Percentiles rank a stretch among this genome's conserved stretches.
phyloP scores from a whole-genome alignment of 2,888 invertebrate species.

The Dichetophora obliterata region DNA sequence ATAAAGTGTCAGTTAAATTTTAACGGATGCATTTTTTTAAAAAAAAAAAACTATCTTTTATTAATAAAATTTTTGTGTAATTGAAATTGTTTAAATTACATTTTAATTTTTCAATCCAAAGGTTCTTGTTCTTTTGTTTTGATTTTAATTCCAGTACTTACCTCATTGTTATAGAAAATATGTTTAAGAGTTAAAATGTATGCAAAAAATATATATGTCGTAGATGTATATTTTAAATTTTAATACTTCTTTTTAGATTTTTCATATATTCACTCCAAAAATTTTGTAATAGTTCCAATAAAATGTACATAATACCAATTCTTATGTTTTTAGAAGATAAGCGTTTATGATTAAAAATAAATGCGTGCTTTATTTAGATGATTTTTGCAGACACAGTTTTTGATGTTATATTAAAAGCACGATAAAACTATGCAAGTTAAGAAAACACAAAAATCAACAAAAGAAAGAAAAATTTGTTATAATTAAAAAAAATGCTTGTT shows the following conservation, averaged over 20 bases:
- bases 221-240: not conserved
- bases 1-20: not conserved
- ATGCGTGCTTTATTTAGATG: too few relatives aligned
- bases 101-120: slow-evolving; percentile 2
- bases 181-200: not conserved
- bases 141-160: not conserved
- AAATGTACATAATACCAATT: not conserved
- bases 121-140: not conserved
- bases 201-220: not conserved
- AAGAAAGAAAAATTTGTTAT: too few relatives aligned
- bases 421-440: too few relatives aligned
- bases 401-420: too few relatives aligned
- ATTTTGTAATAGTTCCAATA: not conserved
- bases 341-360: too few relatives aligned
- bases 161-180: not conserved
- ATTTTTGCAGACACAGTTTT: too few relatives aligned
- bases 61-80: not conserved
- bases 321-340: too few relatives aligned
- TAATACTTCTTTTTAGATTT: not conserved
- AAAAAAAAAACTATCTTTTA: not conserved
- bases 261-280: not conserved
- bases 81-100: not conserved
- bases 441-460: too few relatives aligned
- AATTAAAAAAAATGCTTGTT: too few relatives aligned
- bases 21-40: too few relatives aligned